A percentile compares a stretch with the other conserved stretches of the same genome.
phyloP scores from a whole-genome alignment of 2,888 invertebrate species.

The Pseudococcus viburni region DNA sequence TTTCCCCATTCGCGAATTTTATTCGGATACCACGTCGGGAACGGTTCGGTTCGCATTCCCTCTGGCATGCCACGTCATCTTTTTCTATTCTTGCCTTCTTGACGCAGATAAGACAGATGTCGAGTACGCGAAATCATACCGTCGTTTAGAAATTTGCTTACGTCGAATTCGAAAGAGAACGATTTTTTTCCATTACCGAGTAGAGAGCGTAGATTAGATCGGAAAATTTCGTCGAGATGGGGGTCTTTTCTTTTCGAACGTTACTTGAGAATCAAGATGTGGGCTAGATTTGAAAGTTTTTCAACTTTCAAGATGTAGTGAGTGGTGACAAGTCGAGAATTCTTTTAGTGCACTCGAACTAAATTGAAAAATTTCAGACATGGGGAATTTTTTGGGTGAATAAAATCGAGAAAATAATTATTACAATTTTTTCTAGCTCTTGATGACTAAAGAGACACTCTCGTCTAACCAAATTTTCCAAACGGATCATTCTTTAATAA shows the following conservation, averaged over 20 bases:
- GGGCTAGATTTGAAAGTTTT: not conserved
- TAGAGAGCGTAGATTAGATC: not conserved
- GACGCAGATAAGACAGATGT: constrained; percentile 18
- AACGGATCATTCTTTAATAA: too few relatives aligned
- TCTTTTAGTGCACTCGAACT: not conserved
- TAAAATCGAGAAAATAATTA: not conserved
- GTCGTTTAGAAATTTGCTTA: constrained; percentile 9
- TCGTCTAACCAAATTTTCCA: not conserved
- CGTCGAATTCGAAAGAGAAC: not conserved
- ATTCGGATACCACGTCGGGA: not conserved
- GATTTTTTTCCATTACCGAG: not conserved
- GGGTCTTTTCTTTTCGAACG: not conserved
- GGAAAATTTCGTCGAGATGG: not conserved
- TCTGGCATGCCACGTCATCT: not conserved
- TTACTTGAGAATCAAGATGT: not conserved
- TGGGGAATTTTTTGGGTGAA: not conserved
- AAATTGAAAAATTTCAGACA: not conserved
- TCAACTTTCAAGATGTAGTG: too few relatives aligned
- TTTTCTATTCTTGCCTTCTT: not conserved
- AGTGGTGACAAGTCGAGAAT: not conserved
- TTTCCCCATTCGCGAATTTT: not conserved
- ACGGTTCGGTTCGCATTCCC: not conserved
- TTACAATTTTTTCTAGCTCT: not conserved
- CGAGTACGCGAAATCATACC: constrained; percentile 10
- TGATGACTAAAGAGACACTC: not conserved